These are phyloP conservation scores for Slavum lentiscoides DNA, from an alignment of 2,888 invertebrate genomes.

Conservation along the genomic window DNA sequence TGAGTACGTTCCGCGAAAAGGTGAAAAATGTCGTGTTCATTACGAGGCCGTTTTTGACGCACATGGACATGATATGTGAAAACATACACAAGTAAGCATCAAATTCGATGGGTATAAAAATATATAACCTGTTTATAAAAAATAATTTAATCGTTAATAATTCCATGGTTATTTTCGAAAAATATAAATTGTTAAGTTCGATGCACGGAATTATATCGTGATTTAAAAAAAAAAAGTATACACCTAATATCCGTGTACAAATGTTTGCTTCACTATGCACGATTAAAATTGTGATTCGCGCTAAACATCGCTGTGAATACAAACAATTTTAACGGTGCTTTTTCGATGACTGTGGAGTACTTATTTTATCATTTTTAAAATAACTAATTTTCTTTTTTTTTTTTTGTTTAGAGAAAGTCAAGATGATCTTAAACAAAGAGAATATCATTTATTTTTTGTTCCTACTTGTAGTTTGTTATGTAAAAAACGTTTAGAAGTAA, in stretches of 20 bases:
- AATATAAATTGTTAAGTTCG: no score
- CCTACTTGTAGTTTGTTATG: conserved; percentile 86
- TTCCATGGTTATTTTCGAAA: no score
- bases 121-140: neutral
- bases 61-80: conserved; percentile 84
- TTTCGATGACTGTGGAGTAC: neutral
- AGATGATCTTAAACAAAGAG: conserved; percentile 34
- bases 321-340: neutral
- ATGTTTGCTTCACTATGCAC: no score
- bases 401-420: conserved; percentile 38
- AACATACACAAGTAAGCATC: conserved; percentile 67
- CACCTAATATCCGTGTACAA: no score
- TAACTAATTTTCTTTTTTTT: neutral
- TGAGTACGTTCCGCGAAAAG: conserved; percentile 61
- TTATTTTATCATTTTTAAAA: neutral
- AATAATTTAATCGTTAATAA: neutral
- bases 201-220: no score
- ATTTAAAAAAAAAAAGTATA: no score
- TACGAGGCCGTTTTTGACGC: conserved; percentile 74
- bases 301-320: no score
- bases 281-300: no score
- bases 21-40: conserved; percentile 88
- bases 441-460: conserved; percentile 81
- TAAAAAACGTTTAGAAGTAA: conserved; percentile 74
- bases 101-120: neutral